These are phyloP conservation scores for Raja brachyura DNA, from an alignment of 2,113 vertebrate species.

Conservation along the genomic window DNA sequence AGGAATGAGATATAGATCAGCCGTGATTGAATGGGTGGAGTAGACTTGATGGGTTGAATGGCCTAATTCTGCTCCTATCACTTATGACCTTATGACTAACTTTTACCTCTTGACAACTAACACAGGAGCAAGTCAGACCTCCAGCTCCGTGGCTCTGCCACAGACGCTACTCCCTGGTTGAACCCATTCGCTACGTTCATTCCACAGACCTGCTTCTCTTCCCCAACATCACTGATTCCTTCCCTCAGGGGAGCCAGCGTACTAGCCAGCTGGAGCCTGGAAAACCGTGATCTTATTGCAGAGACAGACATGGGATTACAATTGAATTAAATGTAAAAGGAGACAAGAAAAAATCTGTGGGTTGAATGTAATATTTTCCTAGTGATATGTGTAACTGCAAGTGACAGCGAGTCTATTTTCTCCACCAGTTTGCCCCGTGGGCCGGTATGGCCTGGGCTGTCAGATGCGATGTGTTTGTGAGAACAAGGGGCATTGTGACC, in stretches of 20 bases:
- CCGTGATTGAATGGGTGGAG: too few relatives aligned
- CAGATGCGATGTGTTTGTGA: conserved; percentile 74
- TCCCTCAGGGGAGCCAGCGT: background rate
- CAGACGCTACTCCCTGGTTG: background rate
- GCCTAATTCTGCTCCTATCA: too few relatives aligned
- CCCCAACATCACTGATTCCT: background rate
- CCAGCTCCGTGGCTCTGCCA: background rate
- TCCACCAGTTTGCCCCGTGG: conserved; percentile 61
- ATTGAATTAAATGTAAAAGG: background rate
- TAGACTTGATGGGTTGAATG: too few relatives aligned
- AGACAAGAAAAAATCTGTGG: background rate
- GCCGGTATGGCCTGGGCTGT: conserved; percentile 72
- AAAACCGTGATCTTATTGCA: background rate
- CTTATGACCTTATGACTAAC: background rate
- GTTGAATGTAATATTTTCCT: background rate
- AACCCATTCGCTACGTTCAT: background rate
- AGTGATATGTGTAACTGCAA: background rate
- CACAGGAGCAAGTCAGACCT: background rate
- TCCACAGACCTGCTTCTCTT: background rate
- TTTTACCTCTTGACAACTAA: background rate
- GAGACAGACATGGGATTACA: background rate
- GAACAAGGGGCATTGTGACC: conserved; percentile 73
- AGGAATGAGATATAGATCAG: too few relatives aligned
- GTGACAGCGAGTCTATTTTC: background rate
- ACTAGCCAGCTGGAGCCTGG: background rate